Base-by-base conservation (phyloP, 1,140 invertebrate species). In the Brachionus rubens region DNA sequence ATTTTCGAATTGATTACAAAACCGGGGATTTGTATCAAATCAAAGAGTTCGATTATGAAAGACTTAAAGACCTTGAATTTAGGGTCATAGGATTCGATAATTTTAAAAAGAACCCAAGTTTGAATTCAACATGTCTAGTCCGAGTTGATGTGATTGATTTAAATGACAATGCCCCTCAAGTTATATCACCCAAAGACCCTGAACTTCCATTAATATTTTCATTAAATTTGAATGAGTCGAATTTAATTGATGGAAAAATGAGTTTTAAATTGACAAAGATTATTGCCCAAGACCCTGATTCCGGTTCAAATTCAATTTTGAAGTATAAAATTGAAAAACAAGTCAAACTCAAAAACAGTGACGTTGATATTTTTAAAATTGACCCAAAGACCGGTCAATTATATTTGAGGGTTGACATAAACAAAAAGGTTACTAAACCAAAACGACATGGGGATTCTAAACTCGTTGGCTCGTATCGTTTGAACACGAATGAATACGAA, bases 291-390 rank as follows among this genome's bases (percentile, higher is more conserved):
- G 68, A 72, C 33, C n/a, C 21, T 26, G 68, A 72, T 28, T 72
- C 68, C 1, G 68, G 68, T 1, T 36, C 41, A 33, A 72, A 72
- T 50, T 48, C 46, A 50, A 30, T 36, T 4, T 33, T 72, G 12
- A 72, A 48, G 28, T 72, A 41, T 54, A 72, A 72, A 72, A 48
- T 72, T 1, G 68, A 72, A 54, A 72, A 72, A 41, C 68, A 72
- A 41, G 36, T 72, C 24, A 48, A 19, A 30, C 26, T 72, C 30
- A 72, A 48, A 30, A 50, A 72, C n/a, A 36, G 28, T 50, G 28
- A 72, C 5, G 7, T 16, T 2, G 30, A 48, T 33, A 28, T 72
- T 1, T 72, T 72, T 54, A n/a, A 19, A 48, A 41, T 72, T 30
- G 68, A 72, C 21, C 10, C n/a, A 24, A 54, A 72, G 33, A 72